Percentiles rank a stretch among this genome's conserved stretches.
These are phyloP conservation scores for Rousettus madagascariensis DNA, from an alignment of 2,797 vertebrate genomes.

Conservation along the genomic window DNA sequence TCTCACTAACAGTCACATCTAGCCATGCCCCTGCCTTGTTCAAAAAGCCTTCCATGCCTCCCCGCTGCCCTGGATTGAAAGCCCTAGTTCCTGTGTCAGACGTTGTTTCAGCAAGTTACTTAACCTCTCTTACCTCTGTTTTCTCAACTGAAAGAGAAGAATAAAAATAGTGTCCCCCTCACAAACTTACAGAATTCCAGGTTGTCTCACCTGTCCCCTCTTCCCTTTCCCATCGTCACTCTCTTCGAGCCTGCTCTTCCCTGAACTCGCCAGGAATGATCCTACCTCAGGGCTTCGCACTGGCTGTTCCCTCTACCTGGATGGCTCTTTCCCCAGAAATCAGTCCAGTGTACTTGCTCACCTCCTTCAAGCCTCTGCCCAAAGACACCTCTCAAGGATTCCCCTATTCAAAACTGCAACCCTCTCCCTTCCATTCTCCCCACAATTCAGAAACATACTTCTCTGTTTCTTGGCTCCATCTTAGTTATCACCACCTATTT, in stretches of 20 bases:
- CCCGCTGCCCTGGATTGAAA: background rate
- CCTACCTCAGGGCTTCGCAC: background rate
- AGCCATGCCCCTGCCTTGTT: background rate
- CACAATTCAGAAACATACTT: background rate
- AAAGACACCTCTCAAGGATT: background rate
- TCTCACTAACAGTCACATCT: accelerated
- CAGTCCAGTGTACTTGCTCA: background rate
- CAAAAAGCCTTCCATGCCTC: background rate
- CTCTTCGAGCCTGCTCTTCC: background rate
- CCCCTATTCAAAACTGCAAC: background rate
- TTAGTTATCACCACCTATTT: background rate
- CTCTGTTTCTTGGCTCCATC: background rate
- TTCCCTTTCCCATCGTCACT: background rate
- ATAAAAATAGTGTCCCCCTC: background rate
- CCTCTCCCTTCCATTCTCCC: background rate
- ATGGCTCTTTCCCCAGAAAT: background rate
- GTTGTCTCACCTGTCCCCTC: background rate
- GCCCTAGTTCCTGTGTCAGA: background rate
- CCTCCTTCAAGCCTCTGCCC: background rate
- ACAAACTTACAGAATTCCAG: background rate
- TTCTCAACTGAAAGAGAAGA: background rate
- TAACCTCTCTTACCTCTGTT: background rate
- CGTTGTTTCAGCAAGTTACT: background rate
- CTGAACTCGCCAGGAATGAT: background rate
- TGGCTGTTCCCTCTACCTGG: background rate